Evolutionary conservation across 2,113 vertebrate genomes (phyloP), one percentile per base, ranked within the genome.

Genomic region (Bujurquina vittata): DNA sequence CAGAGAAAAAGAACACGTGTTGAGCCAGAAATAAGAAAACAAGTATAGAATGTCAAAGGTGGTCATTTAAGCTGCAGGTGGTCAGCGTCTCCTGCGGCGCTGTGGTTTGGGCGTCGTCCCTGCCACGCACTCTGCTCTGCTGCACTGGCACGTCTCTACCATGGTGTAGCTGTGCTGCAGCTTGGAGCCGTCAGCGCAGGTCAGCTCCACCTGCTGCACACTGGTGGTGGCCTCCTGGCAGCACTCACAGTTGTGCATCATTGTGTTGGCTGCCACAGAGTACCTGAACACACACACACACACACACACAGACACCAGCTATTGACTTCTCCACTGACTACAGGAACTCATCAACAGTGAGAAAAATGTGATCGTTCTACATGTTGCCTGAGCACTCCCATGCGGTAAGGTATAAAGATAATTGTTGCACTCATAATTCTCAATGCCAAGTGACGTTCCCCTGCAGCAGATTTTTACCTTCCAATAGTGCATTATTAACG

Each of bases 201-300:
- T 90, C 87, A 99, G 56, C 22, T 89, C 90, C 88, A 97, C 95
- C 1, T 91, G 22, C 84, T 74, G 92, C 75, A 23, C 57, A 14
- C 94, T 95, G 73, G 88, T 95, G 26, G 7, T 40, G 18, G 3
- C 40, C 76, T 98, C 97, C 26, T 91, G 95, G 93, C 98, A 99
- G 88, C 98, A 99, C 2, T 89, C 81, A 43, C 98, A 99, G 0
- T 78, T 2, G 0, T 91, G 95, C 31, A 94, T 77, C 90, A 97
- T 92, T 31, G 49, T 26, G 82, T 95, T 96, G 1, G 95, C 87
- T 62, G 94, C 93, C 22, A 82, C 5, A 10, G 97, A 98, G 83
- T 98, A 99, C 62, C 98, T 99, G 88, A 35, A 58, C 12, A 75
- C 7, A 65, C 17, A 84, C 18, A 37, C 35, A 35, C 31, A 33